Percentiles rank a stretch among this genome's conserved stretches.
Conservation (phyloP, 2,797 vertebrate genomes). For the Girardinus metallicus region DNA sequence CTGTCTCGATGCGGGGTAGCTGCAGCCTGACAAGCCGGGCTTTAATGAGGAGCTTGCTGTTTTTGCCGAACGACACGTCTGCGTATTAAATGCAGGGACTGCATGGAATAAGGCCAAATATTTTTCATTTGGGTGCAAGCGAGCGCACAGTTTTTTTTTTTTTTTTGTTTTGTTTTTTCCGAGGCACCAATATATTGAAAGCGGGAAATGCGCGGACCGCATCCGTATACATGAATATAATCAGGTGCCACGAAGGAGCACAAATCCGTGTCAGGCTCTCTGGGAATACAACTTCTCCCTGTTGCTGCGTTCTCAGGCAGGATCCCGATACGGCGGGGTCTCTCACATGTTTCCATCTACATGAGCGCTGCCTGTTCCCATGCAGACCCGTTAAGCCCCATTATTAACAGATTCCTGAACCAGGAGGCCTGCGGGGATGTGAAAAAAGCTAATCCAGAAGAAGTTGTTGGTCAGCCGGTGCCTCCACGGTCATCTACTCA, state of each 20-base stretch:
- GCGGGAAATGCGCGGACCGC: slow-evolving; percentile 12
- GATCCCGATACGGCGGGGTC: neutral
- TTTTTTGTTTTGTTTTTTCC: slow-evolving; percentile 14
- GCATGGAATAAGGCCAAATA: neutral
- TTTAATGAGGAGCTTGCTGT: slow-evolving; percentile 33
- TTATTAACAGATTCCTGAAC: slow-evolving; percentile 75
- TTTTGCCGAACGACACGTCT: slow-evolving; percentile 24
- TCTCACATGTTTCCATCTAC: slow-evolving; percentile 11
- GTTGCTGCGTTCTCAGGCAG: slow-evolving; percentile 58
- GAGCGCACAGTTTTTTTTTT: neutral
- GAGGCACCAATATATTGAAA: neutral
- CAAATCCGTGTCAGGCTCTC: slow-evolving; percentile 43
- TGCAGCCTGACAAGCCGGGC: slow-evolving; percentile 28
- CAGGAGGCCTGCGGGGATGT: slow-evolving; percentile 51
- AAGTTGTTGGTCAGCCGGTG: slow-evolving; percentile 49
- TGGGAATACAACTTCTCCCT: slow-evolving; percentile 55
- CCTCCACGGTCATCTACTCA: slow-evolving; percentile 55
- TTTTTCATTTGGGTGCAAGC: neutral
- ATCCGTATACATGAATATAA: slow-evolving; percentile 18
- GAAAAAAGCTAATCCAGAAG: slow-evolving; percentile 34
- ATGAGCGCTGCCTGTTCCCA: slow-evolving; percentile 41
- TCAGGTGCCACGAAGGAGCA: neutral
- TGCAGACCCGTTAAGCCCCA: slow-evolving; percentile 50
- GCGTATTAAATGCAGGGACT: slow-evolving; percentile 1
- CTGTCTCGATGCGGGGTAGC: slow-evolving; percentile 32